A percentile compares a stretch with the other conserved stretches of the same genome.
These are phyloP conservation scores for Streptopelia turtur DNA, from an alignment of 2,797 vertebrate genomes.

Conservation along the genomic window DNA sequence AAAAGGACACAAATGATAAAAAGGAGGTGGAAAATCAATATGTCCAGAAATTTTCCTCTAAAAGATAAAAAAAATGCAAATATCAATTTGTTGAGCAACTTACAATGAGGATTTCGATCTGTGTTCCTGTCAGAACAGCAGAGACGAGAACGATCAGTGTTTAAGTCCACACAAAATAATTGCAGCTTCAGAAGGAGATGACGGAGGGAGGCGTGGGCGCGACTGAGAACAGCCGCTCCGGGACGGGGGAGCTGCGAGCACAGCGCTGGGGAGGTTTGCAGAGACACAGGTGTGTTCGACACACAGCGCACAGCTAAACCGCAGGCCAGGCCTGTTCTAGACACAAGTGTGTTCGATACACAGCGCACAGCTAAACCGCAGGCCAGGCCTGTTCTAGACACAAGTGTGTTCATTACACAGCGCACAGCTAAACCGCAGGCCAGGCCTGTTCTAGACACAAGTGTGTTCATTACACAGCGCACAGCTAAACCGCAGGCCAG, in stretches of 20 bases:
- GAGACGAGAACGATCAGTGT: not conserved
- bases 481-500: too few species aligned
- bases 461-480: too few species aligned
- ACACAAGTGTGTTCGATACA: too few species aligned
- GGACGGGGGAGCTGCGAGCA: too few species aligned
- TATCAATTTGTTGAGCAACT: not conserved
- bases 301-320: too few species aligned
- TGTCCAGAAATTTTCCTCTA: not conserved
- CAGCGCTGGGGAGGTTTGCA: too few species aligned
- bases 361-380: too few species aligned
- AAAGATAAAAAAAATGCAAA: not conserved
- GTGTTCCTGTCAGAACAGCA: not conserved
- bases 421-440: not conserved
- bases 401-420: not conserved
- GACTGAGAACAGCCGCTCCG: not conserved
- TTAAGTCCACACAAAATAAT: not conserved
- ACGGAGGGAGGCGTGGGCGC: not conserved
- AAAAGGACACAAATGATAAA: not conserved
- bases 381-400: too few species aligned
- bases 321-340: too few species aligned
- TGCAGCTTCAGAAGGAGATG: not conserved
- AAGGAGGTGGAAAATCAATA: rapidly evolving
- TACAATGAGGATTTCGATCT: not conserved
- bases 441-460: too few species aligned
- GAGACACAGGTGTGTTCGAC: too few species aligned